Percentiles rank a stretch among this genome's conserved stretches.
phyloP scores from a whole-genome alignment of 2,113 vertebrate species.

The Panthera uncia region DNA sequence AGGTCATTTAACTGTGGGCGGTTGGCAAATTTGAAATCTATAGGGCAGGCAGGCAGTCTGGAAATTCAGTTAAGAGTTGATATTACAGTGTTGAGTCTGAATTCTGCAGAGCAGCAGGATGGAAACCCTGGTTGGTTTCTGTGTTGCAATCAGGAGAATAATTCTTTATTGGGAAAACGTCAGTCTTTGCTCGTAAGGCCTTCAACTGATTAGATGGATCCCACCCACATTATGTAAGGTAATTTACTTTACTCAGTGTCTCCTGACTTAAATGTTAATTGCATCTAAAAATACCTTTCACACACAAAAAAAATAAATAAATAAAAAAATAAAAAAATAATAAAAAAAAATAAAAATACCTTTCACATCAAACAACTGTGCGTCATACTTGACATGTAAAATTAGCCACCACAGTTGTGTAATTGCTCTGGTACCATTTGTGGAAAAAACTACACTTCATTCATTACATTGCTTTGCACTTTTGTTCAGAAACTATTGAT shows the following conservation, averaged over 20 bases:
- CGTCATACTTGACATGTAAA: background rate
- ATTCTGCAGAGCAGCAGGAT: background rate
- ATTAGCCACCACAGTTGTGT: background rate
- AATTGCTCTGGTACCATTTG: background rate
- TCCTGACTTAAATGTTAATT: background rate
- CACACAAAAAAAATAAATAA: too few species aligned
- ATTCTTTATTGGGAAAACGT: background rate
- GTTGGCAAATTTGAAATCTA: background rate
- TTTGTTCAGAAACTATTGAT: background rate
- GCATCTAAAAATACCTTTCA: background rate
- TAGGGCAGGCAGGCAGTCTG: background rate
- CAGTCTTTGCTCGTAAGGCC: background rate
- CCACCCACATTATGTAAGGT: background rate
- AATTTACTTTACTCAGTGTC: background rate
- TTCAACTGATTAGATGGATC: background rate
- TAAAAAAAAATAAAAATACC: background rate
- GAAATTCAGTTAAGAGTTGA: background rate
- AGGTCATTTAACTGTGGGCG: background rate
- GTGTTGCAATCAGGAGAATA: background rate
- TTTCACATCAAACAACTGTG: background rate
- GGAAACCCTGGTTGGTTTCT: background rate
- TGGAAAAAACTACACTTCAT: background rate
- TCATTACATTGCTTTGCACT: background rate
- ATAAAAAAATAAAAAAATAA: too few species aligned
- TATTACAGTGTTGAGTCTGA: background rate